phyloP scores from a whole-genome alignment of 92 coral and sea anemone species.

The Meandrina meandrites region DNA sequence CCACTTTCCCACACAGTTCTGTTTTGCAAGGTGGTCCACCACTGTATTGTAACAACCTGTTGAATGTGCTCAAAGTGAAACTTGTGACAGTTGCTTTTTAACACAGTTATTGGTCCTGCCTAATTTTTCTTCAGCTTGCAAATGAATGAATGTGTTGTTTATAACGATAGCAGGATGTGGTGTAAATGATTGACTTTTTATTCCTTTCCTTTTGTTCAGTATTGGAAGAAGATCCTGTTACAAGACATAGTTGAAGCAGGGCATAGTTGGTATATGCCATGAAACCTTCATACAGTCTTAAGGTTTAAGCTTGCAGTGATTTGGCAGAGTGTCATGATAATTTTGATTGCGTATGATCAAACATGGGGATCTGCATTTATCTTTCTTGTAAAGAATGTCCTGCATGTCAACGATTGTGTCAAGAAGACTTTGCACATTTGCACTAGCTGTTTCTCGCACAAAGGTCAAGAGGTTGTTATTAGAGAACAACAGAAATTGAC shows the following conservation, averaged over 20 bases:
- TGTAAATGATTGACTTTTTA: neutral
- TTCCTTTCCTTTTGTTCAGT: neutral
- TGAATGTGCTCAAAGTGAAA: constrained; percentile 12
- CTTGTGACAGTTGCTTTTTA: constrained; percentile 5
- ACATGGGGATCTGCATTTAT: constrained; percentile 39
- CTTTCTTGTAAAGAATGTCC: constrained; percentile 3
- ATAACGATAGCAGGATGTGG: neutral
- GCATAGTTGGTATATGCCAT: constrained; percentile 11
- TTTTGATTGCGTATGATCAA: constrained; percentile 46
- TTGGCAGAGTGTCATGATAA: constrained; percentile 36
- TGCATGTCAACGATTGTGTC: neutral
- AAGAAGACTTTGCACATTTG: neutral
- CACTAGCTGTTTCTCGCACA: neutral
- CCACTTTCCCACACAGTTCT: too few species aligned
- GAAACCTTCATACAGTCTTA: neutral
- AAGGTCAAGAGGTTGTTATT: neutral
- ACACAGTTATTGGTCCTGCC: neutral
- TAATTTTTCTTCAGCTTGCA: constrained; percentile 1
- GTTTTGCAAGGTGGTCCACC: too few species aligned
- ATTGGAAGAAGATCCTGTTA: neutral
- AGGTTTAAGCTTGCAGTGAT: neutral
- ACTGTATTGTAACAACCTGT: too few species aligned
- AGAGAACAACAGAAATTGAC: neutral
- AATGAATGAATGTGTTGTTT: constrained; percentile 7
- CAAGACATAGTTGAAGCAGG: neutral